A percentile compares a stretch with the other conserved stretches of the same genome.
These are phyloP conservation scores for Trididemnum clinides DNA, from an alignment of 23 tunicate genomes.

Conservation along the genomic window DNA sequence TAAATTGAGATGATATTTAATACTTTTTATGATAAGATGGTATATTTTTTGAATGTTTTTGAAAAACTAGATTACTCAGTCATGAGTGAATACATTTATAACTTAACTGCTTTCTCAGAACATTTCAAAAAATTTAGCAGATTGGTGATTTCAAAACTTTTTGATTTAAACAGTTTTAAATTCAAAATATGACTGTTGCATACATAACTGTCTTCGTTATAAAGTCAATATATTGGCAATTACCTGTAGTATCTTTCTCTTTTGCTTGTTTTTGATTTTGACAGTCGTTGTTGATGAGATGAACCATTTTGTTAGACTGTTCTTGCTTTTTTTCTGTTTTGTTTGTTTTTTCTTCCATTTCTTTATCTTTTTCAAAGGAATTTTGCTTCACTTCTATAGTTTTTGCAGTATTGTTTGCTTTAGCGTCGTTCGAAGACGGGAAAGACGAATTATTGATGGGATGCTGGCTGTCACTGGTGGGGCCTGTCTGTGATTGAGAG, in stretches of 20 bases:
- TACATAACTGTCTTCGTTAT: too few species aligned
- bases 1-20: too few species aligned
- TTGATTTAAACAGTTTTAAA: not conserved
- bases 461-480: not conserved
- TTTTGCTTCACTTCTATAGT: not conserved
- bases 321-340: not conserved
- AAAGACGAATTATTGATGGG: not conserved
- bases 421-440: not conserved
- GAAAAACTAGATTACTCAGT: too few species aligned
- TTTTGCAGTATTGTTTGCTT: not conserved
- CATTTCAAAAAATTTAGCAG: not conserved
- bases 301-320: constrained; percentile 8
- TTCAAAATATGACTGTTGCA: not conserved
- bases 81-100: too few species aligned
- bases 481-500: not conserved
- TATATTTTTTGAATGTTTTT: too few species aligned
- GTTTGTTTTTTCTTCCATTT: not conserved
- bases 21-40: not conserved
- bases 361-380: not conserved
- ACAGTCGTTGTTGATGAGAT: not conserved
- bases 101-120: too few species aligned
- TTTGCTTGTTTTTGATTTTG: not conserved
- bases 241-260: not conserved
- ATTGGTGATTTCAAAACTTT: not conserved
- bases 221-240: too few species aligned